Conservation (phyloP, 2,113 vertebrate species). For the Silurus asotus region DNA sequence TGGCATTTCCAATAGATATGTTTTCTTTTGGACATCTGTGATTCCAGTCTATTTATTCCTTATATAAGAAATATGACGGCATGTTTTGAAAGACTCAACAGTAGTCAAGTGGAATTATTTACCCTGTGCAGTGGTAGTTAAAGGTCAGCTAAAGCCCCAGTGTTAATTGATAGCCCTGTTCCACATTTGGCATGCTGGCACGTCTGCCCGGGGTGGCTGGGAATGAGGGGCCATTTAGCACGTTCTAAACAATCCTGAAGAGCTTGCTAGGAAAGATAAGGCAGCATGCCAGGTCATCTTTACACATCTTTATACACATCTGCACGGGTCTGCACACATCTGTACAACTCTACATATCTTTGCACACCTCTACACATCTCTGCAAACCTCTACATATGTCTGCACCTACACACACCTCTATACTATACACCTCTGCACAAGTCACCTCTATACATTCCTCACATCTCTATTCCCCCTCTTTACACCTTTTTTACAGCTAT, state of each 20-base stretch:
- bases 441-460: not conserved
- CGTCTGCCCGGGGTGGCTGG: constrained; percentile 20
- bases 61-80: not conserved
- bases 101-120: not conserved
- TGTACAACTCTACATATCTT: not conserved
- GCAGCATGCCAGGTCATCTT: not conserved
- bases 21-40: not conserved
- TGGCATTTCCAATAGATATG: not conserved
- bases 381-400: not conserved
- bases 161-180: constrained; percentile 52
- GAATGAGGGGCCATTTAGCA: constrained; percentile 47
- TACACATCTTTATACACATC: not conserved
- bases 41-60: not conserved
- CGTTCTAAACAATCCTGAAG: constrained; percentile 22
- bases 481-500: not conserved
- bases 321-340: not conserved
- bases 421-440: not conserved
- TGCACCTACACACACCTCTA: not conserved
- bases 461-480: not conserved
- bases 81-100: not conserved
- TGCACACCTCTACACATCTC: not conserved
- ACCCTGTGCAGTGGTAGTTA: constrained; percentile 26
- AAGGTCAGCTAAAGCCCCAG: constrained; percentile 40
- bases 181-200: constrained; percentile 45
- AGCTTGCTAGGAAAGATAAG: constrained; percentile 43